phyloP scores from a whole-genome alignment of 2,113 vertebrate species.

The Mormyrus iriodes region DNA sequence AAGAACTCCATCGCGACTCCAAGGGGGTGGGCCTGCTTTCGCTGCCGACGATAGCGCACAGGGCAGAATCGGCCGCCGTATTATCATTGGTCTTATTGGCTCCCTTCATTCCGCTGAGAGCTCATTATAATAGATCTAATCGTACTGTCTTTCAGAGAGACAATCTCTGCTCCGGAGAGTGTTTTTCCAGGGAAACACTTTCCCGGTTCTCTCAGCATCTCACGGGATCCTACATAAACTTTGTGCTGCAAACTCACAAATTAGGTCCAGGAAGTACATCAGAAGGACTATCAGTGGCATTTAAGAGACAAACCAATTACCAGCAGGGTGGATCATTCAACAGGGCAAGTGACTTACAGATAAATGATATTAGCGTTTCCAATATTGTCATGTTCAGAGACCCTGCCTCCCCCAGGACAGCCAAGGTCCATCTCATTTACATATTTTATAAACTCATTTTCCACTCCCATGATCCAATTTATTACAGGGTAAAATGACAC shows the following conservation, averaged over 20 bases:
- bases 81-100: background rate
- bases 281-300: background rate
- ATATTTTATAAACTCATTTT: constrained; percentile 34
- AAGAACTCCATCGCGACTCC: background rate
- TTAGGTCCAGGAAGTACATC: no score
- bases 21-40: background rate
- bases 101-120: background rate
- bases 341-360: background rate
- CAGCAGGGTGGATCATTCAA: background rate
- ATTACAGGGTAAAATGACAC: constrained; percentile 17
- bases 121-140: background rate
- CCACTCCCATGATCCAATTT: constrained; percentile 12
- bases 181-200: background rate
- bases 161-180: background rate
- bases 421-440: constrained; percentile 25
- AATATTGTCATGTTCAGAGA: background rate
- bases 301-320: background rate
- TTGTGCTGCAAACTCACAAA: background rate
- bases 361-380: background rate
- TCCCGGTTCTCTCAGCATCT: background rate
- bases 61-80: background rate
- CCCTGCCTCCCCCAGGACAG: background rate
- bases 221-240: background rate
- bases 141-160: background rate
- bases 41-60: background rate